Conservation (phyloP, 2,797 vertebrate species). For the Rallus crepitans region DNA sequence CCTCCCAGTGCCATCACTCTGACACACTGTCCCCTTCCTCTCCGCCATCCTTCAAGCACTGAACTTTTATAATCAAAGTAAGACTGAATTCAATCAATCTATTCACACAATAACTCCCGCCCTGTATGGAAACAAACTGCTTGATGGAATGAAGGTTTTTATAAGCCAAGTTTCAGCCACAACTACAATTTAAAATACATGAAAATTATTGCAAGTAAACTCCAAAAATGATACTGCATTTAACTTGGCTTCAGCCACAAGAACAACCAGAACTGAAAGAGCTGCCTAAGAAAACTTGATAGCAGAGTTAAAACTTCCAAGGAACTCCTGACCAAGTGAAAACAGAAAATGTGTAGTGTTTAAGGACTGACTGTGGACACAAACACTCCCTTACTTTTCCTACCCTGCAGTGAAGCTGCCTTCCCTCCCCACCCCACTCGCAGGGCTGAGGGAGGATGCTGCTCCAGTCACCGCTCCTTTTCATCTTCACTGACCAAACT, state of each 20-base stretch:
- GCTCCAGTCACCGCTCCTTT: neutral
- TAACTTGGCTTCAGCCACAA: neutral
- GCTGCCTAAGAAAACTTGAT: neutral
- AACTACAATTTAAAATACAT: conserved; percentile 13
- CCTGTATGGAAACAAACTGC: neutral
- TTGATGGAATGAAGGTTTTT: neutral
- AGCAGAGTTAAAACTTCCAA: neutral
- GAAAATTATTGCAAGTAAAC: neutral
- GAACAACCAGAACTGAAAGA: neutral
- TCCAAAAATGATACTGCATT: neutral
- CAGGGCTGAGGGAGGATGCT: neutral
- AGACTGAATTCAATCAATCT: neutral
- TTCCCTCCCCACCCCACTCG: neutral
- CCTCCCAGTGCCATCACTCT: neutral
- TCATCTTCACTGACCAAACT: neutral
- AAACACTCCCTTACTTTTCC: neutral
- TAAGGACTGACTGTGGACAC: neutral
- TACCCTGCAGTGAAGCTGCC: neutral
- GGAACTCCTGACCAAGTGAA: neutral
- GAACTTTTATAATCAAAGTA: neutral
- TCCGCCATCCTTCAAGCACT: neutral
- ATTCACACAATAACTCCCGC: neutral
- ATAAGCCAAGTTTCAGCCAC: conserved; percentile 38
- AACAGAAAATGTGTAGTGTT: neutral
- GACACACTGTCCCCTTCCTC: neutral